Evolutionary conservation across 2,113 vertebrate species (phyloP), one percentile per base, ranked within the genome.

Genomic region (Urocynchramus pylzowi): DNA sequence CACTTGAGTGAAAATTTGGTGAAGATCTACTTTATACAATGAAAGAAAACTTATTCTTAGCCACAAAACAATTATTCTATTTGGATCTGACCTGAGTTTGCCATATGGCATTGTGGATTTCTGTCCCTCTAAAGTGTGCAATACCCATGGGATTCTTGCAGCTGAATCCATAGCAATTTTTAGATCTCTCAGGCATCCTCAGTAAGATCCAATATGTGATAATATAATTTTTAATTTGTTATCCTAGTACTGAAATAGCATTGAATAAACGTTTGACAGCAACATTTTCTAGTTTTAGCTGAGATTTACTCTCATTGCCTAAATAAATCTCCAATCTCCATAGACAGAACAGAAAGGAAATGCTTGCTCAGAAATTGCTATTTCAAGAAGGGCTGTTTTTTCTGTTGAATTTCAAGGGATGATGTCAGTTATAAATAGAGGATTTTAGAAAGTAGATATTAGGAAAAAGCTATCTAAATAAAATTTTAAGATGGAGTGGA

Each of bases 371-470:
- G 61, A 90, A 96, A 86, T 70, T 6, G 54, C 52, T 61, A 39
- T 59, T 74, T 74, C 23, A 64, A 74, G 61, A 80, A 79, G n/a
- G 23, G 15, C 2, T 65, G 26, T 3, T 42, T n/a, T 75, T 86
- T 61, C 78, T 84, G 13, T 73, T 91, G 47, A 53, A 86, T 73
- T 85, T 33, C 31, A 90, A 68, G n/a, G 44, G 11, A 7, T 73
- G 26, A 85, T 88, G 92, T 65, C 45, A 83, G 13, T 78, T 85
- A 71, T 52, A 91, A 95, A 84, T n/a, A 28, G 23, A 79, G 23
- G 21, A 71, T 78, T 73, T 90, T 76, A 82, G 57, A 56, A 94
- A 96, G 42, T 39, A 89, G 67, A 59, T 71, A 76, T n/a, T 57
- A 85, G 57, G 31, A 70, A 91, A 91, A 93, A 20, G 28, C 23